phyloP scores from a whole-genome alignment of 2,113 vertebrate species.

The Chitala chitala region DNA sequence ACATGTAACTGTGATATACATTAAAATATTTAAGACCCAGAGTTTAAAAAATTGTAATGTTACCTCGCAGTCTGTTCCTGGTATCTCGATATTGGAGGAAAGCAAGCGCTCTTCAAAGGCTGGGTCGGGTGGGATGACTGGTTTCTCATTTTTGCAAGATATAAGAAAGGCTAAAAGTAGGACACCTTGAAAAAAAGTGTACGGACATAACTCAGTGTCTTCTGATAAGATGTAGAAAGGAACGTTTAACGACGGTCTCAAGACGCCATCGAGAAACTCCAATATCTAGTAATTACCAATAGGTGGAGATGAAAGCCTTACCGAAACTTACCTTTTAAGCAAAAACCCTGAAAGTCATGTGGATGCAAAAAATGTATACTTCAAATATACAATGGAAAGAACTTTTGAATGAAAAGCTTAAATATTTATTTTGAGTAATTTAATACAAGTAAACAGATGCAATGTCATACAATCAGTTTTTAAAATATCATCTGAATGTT shows the following conservation, averaged over 20 bases:
- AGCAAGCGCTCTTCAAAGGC: conserved; percentile 27
- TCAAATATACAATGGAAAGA: too few species aligned
- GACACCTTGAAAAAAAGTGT: conserved; percentile 29
- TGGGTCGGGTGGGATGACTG: neutral
- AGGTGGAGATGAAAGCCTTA: too few species aligned
- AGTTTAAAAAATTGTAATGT: neutral
- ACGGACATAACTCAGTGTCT: neutral
- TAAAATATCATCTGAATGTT: too few species aligned
- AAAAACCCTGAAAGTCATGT: too few species aligned
- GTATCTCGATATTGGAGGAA: conserved; percentile 40
- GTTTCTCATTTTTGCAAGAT: conserved; percentile 25
- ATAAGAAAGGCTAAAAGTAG: conserved; percentile 36
- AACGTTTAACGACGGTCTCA: neutral
- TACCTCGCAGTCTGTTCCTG: conserved; percentile 53
- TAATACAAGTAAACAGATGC: too few species aligned
- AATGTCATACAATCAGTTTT: too few species aligned
- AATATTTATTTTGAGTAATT: too few species aligned
- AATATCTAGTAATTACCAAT: neutral
- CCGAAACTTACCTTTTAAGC: too few species aligned
- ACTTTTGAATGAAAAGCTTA: too few species aligned
- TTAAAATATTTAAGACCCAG: neutral
- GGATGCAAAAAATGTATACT: too few species aligned
- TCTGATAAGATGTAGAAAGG: neutral
- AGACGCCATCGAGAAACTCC: too few species aligned
- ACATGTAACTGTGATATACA: neutral